Evolutionary conservation across 1,140 invertebrate species (phyloP).

Genomic region (Drosophila biarmipes): DNA sequence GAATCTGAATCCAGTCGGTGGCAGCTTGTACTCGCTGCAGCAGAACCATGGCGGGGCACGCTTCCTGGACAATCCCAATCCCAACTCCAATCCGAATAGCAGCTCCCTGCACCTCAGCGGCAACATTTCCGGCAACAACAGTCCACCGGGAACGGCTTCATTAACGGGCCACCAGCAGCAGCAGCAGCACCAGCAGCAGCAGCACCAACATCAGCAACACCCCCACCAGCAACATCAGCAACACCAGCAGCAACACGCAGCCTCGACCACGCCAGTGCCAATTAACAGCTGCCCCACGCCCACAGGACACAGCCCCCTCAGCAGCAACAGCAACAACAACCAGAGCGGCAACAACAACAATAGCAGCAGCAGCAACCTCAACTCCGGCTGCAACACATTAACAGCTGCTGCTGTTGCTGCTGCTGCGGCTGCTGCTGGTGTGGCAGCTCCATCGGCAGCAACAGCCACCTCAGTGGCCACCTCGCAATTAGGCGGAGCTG

Average conservation of each 20-base stretch:
- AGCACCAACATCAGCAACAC: slow-evolving; percentile 33
- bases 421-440: slow-evolving; percentile 32
- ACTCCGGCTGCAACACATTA: slow-evolving; percentile 75
- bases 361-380: slow-evolving; percentile 43
- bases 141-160: slow-evolving; percentile 67
- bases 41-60: slow-evolving; percentile 82
- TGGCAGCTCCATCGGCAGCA: slow-evolving; percentile 55
- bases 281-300: slow-evolving; percentile 76
- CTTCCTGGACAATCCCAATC: slow-evolving; percentile 75
- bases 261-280: slow-evolving; percentile 65
- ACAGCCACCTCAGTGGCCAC: slow-evolving; percentile 56
- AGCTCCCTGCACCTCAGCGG: slow-evolving; percentile 34
- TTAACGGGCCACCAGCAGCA: slow-evolving; percentile 63
- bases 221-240: slow-evolving; percentile 49
- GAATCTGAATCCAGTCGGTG: slow-evolving; percentile 81
- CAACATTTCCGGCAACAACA: slow-evolving; percentile 65
- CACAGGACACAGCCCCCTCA: slow-evolving; percentile 73
- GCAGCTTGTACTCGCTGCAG: slow-evolving; percentile 77
- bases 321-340: slow-evolving; percentile 41
- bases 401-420: slow-evolving; percentile 66
- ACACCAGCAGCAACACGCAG: slow-evolving; percentile 65
- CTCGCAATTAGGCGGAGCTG: slow-evolving; percentile 52
- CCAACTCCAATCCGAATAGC: slow-evolving; percentile 21
- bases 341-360: slow-evolving; percentile 12
- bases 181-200: slow-evolving; percentile 35